Evolutionary conservation across 2,113 vertebrate genomes (phyloP).

Genomic region (Datnioides undecimradiatus): DNA sequence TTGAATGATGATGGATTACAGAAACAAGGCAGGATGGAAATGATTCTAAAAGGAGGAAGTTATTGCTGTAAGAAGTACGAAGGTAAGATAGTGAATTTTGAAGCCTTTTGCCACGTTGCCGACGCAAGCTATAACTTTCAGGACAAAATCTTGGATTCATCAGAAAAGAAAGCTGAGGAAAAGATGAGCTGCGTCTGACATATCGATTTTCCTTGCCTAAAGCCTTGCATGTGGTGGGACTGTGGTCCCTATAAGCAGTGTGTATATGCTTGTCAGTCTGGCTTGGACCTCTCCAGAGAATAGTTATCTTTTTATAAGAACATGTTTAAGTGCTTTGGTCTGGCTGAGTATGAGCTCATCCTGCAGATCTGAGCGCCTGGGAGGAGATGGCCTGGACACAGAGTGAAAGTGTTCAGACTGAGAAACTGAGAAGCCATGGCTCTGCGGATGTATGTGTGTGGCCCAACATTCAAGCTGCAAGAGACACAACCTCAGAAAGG

Average conservation of each 20-base stretch:
- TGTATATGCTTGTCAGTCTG: conserved; percentile 42
- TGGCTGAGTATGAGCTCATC: conserved; percentile 65
- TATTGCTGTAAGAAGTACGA: not conserved
- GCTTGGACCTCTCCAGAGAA: conserved; percentile 27
- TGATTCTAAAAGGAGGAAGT: not conserved
- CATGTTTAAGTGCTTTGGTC: conserved; percentile 60
- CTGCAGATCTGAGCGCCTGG: conserved; percentile 25
- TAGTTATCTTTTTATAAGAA: conserved; percentile 65
- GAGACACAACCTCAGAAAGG: conserved; percentile 9
- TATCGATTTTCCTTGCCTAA: conserved; percentile 14
- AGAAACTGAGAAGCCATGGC: conserved; percentile 23
- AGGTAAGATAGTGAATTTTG: not conserved
- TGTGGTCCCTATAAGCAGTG: not conserved
- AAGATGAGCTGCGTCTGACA: conserved; percentile 22
- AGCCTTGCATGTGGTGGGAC: conserved; percentile 6
- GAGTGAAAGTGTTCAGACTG: conserved; percentile 11
- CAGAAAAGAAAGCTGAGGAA: conserved; percentile 5
- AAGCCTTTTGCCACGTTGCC: not conserved
- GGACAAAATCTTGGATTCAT: not conserved
- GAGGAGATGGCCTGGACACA: conserved; percentile 26
- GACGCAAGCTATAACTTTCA: not conserved
- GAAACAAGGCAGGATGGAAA: not conserved
- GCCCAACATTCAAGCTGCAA: conserved; percentile 8
- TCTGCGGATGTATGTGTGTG: conserved; percentile 47
- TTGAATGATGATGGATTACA: not conserved